Conservation (phyloP, 2,888 invertebrate genomes). For the Syrista parreyssii region DNA sequence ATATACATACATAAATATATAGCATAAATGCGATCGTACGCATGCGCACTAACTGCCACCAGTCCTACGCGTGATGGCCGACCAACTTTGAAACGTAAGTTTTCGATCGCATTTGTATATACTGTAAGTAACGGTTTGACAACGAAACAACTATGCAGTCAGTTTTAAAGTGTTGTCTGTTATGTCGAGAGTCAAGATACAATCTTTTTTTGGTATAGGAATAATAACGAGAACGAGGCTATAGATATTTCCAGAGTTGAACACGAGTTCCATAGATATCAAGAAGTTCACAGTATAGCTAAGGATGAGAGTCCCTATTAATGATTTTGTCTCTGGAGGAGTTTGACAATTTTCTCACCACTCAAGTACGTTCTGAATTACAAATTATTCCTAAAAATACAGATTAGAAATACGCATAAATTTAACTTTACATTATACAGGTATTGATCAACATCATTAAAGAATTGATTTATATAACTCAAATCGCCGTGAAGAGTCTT, state of each 20-base stretch:
- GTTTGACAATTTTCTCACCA: background rate
- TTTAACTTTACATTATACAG: background rate
- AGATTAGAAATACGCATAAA: background rate
- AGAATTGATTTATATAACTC: background rate
- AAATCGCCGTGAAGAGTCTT: background rate
- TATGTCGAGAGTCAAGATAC: background rate
- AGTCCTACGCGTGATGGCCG: background rate
- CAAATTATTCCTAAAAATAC: background rate
- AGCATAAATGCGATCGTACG: background rate
- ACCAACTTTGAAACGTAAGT: background rate
- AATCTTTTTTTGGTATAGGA: background rate
- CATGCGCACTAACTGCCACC: background rate
- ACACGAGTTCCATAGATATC: background rate
- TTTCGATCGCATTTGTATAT: background rate
- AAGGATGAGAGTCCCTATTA: background rate
- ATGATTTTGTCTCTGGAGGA: background rate
- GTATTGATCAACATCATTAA: background rate
- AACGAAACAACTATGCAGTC: background rate
- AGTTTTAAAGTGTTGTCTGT: background rate
- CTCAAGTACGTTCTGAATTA: background rate
- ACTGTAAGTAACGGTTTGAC: background rate
- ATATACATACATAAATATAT: background rate
- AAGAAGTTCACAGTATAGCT: background rate
- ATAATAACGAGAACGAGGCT: background rate
- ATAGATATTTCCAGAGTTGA: background rate